phyloP scores from a whole-genome alignment of 2,888 invertebrate genomes.

The Ametastegia equiseti region DNA sequence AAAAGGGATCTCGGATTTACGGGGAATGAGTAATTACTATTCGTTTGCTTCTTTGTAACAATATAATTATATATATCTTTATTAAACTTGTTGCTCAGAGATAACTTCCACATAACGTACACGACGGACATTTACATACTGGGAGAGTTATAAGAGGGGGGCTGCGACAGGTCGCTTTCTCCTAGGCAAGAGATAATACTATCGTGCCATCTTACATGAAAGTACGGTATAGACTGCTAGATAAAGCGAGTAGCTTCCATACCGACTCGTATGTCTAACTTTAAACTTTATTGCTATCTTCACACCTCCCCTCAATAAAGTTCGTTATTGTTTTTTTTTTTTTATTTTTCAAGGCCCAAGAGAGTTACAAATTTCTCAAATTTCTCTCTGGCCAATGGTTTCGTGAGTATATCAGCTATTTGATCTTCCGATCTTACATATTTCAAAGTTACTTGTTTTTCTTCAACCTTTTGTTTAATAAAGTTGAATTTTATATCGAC shows the following conservation, averaged over 20 bases:
- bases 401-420: slow-evolving; percentile 48
- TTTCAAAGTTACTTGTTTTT: not conserved
- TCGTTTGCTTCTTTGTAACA: no score
- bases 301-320: not conserved
- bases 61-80: no score
- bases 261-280: not conserved
- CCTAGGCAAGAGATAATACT: not conserved
- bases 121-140: no score
- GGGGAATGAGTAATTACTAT: no score
- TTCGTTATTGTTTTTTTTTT: not conserved
- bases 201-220: not conserved
- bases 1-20: no score
- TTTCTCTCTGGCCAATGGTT: slow-evolving; percentile 40
- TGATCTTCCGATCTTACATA: slow-evolving; percentile 48
- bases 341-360: not conserved
- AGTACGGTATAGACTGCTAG: not conserved
- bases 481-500: slow-evolving; percentile 48
- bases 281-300: not conserved
- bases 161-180: no score
- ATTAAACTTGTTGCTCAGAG: no score
- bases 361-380: not conserved
- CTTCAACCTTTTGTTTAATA: slow-evolving; percentile 41
- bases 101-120: no score
- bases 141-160: no score
- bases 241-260: not conserved